phyloP scores from a whole-genome alignment of 2,113 vertebrate genomes.

The Erpornis zantholeuca region DNA sequence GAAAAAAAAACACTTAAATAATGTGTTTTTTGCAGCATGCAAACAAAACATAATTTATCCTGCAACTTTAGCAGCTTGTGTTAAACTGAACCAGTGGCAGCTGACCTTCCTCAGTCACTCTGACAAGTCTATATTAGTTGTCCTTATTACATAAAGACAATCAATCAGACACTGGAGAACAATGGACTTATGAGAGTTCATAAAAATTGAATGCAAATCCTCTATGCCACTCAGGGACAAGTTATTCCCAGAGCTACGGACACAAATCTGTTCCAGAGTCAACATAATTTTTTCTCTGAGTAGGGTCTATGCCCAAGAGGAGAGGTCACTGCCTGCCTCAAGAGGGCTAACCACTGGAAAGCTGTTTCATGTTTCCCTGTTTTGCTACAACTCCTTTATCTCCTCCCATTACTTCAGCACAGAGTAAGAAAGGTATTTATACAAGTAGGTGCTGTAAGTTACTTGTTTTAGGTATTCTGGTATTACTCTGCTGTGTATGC shows the following conservation, averaged over 20 bases:
- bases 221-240: not conserved
- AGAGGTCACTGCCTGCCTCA: not conserved
- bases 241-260: not conserved
- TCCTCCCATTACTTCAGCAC: not conserved
- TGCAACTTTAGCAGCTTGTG: not conserved
- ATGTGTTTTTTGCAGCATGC: not conserved
- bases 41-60: slow-evolving; percentile 8
- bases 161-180: slow-evolving; percentile 61
- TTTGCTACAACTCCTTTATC: not conserved
- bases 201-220: slow-evolving; percentile 39
- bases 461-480: not conserved
- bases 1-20: not conserved
- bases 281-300: not conserved
- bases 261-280: not conserved
- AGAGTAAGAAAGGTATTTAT: not conserved
- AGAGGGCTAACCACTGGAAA: not conserved
- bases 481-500: not conserved
- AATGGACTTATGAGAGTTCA: slow-evolving; percentile 26
- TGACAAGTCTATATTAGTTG: slow-evolving; percentile 16
- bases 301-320: not conserved
- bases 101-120: slow-evolving; percentile 46
- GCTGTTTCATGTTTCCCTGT: not conserved
- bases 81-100: not conserved
- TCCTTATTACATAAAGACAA: slow-evolving; percentile 54
- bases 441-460: not conserved